Base-by-base conservation (phyloP, 2,888 invertebrate genomes). In the Ochlodes sylvanus region DNA sequence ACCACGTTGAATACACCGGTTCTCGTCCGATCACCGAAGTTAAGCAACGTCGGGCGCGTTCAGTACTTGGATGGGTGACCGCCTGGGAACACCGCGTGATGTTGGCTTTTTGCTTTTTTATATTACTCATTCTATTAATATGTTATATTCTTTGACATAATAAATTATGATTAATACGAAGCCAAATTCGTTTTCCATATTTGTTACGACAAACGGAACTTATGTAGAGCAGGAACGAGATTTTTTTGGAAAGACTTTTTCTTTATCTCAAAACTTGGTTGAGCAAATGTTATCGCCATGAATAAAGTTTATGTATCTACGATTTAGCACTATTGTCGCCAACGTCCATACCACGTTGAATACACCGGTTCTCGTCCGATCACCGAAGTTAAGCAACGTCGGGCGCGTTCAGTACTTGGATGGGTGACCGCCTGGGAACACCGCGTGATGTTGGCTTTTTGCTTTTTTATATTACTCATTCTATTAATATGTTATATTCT, bases 1-100 rank as follows among this genome's bases (percentile, higher is more conserved):
- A 63, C 58, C 38, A 64, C 60, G 63, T 65, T 58, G 65, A 65
- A 58, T 12, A 65, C 58, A 65, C 65, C 65, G 65, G 75, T 75
- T 76, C 75, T 76, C 76, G 76, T 77, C 75, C 74, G 75, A 76
- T 76, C 76, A 75, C 76, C 75, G 76, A 75, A 76, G 77, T 76
- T 75, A 76, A 76, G 81, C 81, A 83, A 81, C 83, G 77, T 82
- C 80, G 82, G 83, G 82, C 83, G 83, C 76, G 81, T 78, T 83
- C 79, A 84, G 83, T 84, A 84, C 84, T 84, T 85, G 84, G 84
- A 85, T 86, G 84, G 84, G 85, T 85, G 84, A 85, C 81, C 81
- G 79, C 80, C 79, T 81, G 81, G 81, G 81, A 81, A 81, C 79
- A 81, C 79, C 78, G 75, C 80, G 79, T 58, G 52, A 38, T 65